Conservation (phyloP, 2,888 invertebrate genomes). For the Cosmia trapezina region DNA sequence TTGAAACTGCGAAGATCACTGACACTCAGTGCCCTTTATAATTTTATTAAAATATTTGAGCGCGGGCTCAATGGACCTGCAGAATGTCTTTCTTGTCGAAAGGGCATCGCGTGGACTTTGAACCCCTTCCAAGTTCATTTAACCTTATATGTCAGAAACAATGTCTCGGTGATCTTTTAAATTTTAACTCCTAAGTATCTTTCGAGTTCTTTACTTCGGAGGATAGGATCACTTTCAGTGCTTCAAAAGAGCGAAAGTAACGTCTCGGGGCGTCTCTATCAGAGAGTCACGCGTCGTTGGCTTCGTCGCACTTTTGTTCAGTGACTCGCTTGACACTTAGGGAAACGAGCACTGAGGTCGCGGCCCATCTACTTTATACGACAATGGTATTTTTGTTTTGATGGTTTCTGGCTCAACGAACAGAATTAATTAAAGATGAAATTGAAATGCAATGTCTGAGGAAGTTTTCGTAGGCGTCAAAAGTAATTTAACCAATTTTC, state of each 20-base stretch:
- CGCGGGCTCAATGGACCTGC: slow-evolving; percentile 48
- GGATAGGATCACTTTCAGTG: slow-evolving; percentile 53
- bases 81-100: slow-evolving; percentile 61
- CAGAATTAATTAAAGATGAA: slow-evolving; percentile 46
- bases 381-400: slow-evolving; percentile 58
- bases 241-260: slow-evolving; percentile 61
- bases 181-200: slow-evolving; percentile 47
- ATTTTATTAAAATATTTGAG: slow-evolving; percentile 57
- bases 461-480: slow-evolving; percentile 18
- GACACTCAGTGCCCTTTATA: slow-evolving; percentile 53
- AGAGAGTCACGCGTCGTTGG: slow-evolving; percentile 79
- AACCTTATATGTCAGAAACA: slow-evolving; percentile 44
- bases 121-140: slow-evolving; percentile 47
- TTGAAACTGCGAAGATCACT: slow-evolving; percentile 33
- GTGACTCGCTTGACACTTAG: slow-evolving; percentile 71
- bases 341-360: slow-evolving; percentile 60
- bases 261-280: slow-evolving; percentile 73
- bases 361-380: slow-evolving; percentile 67
- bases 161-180: slow-evolving; percentile 47
- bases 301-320: slow-evolving; percentile 73
- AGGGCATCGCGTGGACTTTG: slow-evolving; percentile 58
- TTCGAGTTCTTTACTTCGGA: slow-evolving; percentile 46
- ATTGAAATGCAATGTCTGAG: slow-evolving; percentile 29
- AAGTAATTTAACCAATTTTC: slow-evolving; percentile 34
- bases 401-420: slow-evolving; percentile 39